These are phyloP conservation scores for Halichoeres trimaculatus DNA, from an alignment of 2,113 vertebrate genomes.

Conservation along the genomic window DNA sequence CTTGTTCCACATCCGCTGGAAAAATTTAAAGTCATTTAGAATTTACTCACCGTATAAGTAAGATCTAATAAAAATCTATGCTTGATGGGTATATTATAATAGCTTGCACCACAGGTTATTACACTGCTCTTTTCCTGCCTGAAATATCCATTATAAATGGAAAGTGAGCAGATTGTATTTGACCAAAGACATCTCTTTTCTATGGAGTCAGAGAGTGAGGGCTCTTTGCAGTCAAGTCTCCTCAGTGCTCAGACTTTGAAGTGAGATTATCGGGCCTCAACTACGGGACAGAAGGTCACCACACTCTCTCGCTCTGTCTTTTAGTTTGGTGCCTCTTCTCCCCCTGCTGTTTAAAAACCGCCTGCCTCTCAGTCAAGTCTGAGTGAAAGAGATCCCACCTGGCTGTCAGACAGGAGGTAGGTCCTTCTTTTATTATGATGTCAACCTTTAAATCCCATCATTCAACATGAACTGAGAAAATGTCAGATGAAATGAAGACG, in stretches of 20 bases:
- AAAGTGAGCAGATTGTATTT: conserved; percentile 30
- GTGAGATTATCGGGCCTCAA: conserved; percentile 72
- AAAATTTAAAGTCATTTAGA: background rate
- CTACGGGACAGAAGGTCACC: conserved; percentile 66
- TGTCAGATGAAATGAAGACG: conserved; percentile 22
- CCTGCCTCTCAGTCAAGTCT: conserved; percentile 45
- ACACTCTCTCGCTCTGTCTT: conserved; percentile 40
- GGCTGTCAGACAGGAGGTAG: conserved; percentile 32
- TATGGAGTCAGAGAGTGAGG: conserved; percentile 25
- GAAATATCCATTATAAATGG: conserved; percentile 17
- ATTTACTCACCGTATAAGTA: background rate
- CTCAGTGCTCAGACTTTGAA: conserved; percentile 69
- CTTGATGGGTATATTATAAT: background rate
- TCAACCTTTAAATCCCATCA: conserved; percentile 64
- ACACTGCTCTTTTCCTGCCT: background rate
- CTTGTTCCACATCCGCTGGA: background rate
- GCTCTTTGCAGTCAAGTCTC: conserved; percentile 45
- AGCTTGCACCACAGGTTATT: background rate
- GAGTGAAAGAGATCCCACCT: conserved; percentile 51
- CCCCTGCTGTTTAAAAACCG: conserved; percentile 43
- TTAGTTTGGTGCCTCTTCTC: conserved; percentile 31
- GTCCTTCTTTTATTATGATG: conserved; percentile 45
- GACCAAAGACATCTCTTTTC: conserved; percentile 38
- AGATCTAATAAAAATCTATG: background rate
- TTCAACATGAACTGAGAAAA: conserved; percentile 17